phyloP scores from a whole-genome alignment of 2,113 vertebrate genomes.

The Crotophaga sulcirostris region DNA sequence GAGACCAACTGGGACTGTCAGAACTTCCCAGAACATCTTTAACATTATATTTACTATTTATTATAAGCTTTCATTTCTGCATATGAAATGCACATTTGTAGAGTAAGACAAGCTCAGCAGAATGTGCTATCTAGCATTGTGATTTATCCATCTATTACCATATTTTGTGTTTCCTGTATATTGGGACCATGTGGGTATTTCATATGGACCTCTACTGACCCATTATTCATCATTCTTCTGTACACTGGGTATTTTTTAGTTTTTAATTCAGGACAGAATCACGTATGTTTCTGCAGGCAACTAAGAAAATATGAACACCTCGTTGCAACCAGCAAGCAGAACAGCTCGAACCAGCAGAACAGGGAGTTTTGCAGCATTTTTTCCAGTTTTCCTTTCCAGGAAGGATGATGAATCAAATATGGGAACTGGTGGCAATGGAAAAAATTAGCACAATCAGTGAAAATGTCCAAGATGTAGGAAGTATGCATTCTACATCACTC shows the following conservation, averaged over 20 bases:
- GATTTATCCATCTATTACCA: background rate
- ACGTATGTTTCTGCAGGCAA: background rate
- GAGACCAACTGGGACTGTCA: background rate
- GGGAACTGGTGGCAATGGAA: background rate
- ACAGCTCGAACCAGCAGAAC: background rate
- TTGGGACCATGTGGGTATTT: background rate
- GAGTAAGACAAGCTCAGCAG: background rate
- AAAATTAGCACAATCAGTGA: background rate
- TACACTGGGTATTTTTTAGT: background rate
- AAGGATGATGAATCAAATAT: background rate
- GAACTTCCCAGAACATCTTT: background rate
- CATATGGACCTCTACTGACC: background rate
- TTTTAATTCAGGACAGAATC: background rate
- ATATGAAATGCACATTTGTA: background rate
- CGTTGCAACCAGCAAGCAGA: background rate
- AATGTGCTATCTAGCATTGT: background rate
- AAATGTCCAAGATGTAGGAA: background rate
- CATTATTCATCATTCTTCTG: background rate
- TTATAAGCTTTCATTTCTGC: background rate
- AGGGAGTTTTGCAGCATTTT: background rate
- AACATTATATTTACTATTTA: background rate
- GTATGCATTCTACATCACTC: background rate
- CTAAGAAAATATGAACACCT: background rate
- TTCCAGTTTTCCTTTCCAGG: background rate
- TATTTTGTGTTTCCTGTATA: background rate